Base-by-base conservation (phyloP, 2,113 vertebrate species). In the Phrynocephalus versicolor region DNA sequence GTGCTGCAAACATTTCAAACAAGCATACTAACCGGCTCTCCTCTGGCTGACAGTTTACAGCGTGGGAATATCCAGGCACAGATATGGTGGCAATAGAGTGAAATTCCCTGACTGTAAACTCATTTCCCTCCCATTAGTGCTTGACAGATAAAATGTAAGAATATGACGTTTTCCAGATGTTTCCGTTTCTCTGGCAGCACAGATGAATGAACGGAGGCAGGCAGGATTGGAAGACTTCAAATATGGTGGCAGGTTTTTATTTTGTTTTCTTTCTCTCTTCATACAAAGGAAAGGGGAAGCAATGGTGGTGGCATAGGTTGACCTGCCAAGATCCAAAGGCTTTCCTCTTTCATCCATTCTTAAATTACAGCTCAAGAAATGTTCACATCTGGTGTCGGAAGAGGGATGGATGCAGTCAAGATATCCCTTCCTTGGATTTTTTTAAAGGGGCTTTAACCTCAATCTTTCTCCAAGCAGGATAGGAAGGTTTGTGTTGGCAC, bases 61-160 rank as follows among this genome's bases (percentile, higher is more conserved):
- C 35, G 33, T 60, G 55, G 27, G 27, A 37, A 71, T 71, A 62
- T 6, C 18, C 41, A 39, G 85, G 23, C 27, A 25, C 75, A 39
- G 37, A 71, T 76, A 55, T 74, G 82, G 35, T 82, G 71, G 39
- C 58, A 57, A 79, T 82, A 83, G 84, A 85, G 84, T 74, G 37
- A 4, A 3, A 19, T 3, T 69, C 19, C 65, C n/a, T 12, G 3
- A 1, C 12, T 7, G 27, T 65, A 60, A n/a, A 19, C 30, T 1
- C 27, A 41, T 14, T 16, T n/a, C 41, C 25, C 27, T 25, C 13
- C 41, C 19, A 30, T 84, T 65, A 65, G 3, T 55, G 58, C 58
- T 75, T 75, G 58, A 33, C 58, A 65, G 55, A 84, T 23, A 7
- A 33, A 41, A 83, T 74, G 58, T 45, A 74, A 41, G 58, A 19